Percentiles rank a stretch among this genome's conserved stretches.
Conservation (phyloP, 1,140 invertebrate genomes). For the Cheumatopsyche charites region DNA sequence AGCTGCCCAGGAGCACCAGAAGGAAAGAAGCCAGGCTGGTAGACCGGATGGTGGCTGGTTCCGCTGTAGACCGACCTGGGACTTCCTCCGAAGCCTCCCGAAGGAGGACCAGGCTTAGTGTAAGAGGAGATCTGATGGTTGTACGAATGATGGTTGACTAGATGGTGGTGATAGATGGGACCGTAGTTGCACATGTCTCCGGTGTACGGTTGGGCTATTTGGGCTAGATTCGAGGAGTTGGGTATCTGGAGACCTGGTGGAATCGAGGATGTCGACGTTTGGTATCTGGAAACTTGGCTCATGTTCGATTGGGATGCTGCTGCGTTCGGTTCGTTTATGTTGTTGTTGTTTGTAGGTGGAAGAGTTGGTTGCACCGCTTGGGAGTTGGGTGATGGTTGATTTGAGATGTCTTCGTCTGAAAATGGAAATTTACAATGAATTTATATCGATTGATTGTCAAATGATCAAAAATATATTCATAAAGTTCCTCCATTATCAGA, state of each 20-base stretch:
- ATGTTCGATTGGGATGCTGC: constrained; percentile 9
- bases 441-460: no score
- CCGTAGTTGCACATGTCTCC: constrained; percentile 43
- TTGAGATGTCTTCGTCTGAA: constrained; percentile 27
- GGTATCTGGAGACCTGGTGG: constrained; percentile 32
- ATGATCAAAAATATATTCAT: no score
- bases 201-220: constrained; percentile 42
- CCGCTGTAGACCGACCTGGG: constrained; percentile 26
- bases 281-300: neutral
- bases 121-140: constrained; percentile 22
- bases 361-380: constrained; percentile 25
- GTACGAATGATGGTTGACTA: constrained; percentile 26
- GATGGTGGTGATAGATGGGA: constrained; percentile 42
- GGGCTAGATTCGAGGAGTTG: constrained; percentile 28
- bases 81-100: constrained; percentile 17
- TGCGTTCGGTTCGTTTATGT: constrained; percentile 22
- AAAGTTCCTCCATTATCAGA: no score
- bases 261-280: constrained; percentile 15
- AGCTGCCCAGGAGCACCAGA: constrained; percentile 7
- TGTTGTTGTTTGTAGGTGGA: constrained; percentile 38
- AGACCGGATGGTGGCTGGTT: neutral
- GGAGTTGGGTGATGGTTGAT: constrained; percentile 34
- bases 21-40: constrained; percentile 26
- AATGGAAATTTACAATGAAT: neutral
- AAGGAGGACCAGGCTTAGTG: constrained; percentile 14